phyloP scores from a whole-genome alignment of 2,888 invertebrate species.

The Drosophila multiciliata region DNA sequence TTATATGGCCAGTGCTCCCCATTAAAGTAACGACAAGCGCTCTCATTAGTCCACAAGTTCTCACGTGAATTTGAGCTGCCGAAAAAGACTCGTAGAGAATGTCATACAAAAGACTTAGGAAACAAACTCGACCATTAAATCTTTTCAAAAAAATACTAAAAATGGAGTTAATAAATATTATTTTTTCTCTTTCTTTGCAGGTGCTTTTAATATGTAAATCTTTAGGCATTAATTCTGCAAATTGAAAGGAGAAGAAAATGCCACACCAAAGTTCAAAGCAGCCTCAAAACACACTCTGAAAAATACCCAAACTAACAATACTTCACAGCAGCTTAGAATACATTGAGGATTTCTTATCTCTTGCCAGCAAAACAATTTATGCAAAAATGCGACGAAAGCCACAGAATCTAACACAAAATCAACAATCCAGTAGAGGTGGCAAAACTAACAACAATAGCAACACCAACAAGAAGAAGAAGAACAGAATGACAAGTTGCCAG shows the following conservation, averaged over 20 bases:
- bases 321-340: slow-evolving; percentile 26
- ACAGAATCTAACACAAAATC: slow-evolving; percentile 57
- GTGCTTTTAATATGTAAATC: slow-evolving; percentile 42
- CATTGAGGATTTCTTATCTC: slow-evolving; percentile 33
- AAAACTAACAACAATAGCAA: slow-evolving; percentile 17
- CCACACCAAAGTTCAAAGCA: slow-evolving; percentile 43
- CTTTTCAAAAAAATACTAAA: slow-evolving; percentile 6
- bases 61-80: slow-evolving; percentile 20
- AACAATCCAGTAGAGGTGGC: slow-evolving; percentile 42
- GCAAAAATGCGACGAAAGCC: slow-evolving; percentile 77
- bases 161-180: slow-evolving; percentile 11
- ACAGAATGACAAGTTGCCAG: slow-evolving; percentile 56
- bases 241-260: slow-evolving; percentile 50
- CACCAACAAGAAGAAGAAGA: slow-evolving; percentile 31
- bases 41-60: slow-evolving; percentile 27
- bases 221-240: slow-evolving; percentile 23
- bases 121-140: slow-evolving; percentile 55
- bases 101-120: slow-evolving; percentile 74
- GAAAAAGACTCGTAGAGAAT: slow-evolving; percentile 42
- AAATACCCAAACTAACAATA: slow-evolving; percentile 28
- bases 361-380: slow-evolving; percentile 52
- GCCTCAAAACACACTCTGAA: slow-evolving; percentile 23
- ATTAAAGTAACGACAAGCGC: slow-evolving; percentile 23
- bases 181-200: slow-evolving; percentile 52
- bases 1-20: slow-evolving; percentile 56